phyloP scores from a whole-genome alignment of 1,140 invertebrate genomes.

The Antheraea mylitta region DNA sequence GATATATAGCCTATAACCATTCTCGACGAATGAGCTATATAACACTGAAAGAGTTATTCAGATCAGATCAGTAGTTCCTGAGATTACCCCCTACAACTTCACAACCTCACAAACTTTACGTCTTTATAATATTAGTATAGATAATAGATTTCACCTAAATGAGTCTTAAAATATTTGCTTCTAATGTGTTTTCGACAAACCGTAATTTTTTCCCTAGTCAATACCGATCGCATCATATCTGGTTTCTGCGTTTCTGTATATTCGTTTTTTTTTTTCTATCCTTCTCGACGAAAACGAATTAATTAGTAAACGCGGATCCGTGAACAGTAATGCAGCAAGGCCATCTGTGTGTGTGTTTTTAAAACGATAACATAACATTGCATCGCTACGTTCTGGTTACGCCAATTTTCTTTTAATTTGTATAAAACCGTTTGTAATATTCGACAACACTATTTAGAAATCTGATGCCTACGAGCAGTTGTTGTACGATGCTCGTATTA shows the following conservation, averaged over 20 bases:
- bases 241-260: background rate
- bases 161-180: too few relatives aligned
- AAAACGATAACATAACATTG: constrained; percentile 15
- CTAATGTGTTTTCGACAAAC: too few relatives aligned
- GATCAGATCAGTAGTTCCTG: too few relatives aligned
- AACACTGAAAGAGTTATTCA: too few relatives aligned
- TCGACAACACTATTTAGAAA: constrained; percentile 25
- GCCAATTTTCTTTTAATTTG: constrained; percentile 21
- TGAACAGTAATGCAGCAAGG: constrained; percentile 6
- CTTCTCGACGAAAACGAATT: background rate
- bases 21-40: too few relatives aligned
- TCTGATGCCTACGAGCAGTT: constrained; percentile 12
- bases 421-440: constrained; percentile 24
- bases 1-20: too few relatives aligned
- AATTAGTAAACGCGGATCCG: background rate
- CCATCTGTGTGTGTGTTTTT: background rate
- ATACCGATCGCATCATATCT: too few relatives aligned
- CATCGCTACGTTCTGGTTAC: background rate
- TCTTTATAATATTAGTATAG: too few relatives aligned
- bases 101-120: too few relatives aligned
- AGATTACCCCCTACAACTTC: too few relatives aligned
- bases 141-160: too few relatives aligned
- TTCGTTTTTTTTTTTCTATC: background rate
- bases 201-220: too few relatives aligned
- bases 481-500: background rate